Percentiles rank a stretch among this genome's conserved stretches.
Conservation (phyloP, 2,113 vertebrate genomes). For the Megatriorchis doriae region DNA sequence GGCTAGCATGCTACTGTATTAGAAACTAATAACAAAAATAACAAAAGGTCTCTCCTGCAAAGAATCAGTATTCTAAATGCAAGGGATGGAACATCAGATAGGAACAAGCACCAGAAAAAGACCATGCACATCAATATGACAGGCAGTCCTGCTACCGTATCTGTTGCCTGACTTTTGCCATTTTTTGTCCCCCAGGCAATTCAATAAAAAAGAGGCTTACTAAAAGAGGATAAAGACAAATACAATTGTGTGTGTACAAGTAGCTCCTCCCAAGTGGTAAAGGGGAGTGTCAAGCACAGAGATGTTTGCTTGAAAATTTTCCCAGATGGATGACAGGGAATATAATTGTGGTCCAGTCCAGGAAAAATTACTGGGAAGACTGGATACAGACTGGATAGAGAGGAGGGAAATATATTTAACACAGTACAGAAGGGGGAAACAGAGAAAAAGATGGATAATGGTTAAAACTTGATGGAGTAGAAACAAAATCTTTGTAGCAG, state of each 20-base stretch:
- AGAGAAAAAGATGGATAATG: not conserved
- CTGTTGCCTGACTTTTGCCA: not conserved
- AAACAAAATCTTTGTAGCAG: not conserved
- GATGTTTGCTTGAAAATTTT: not conserved
- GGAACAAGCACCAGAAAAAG: not conserved
- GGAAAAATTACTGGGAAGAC: not conserved
- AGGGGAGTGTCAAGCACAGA: not conserved
- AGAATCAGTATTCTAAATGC: not conserved
- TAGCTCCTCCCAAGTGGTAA: not conserved
- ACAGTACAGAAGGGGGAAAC: not conserved
- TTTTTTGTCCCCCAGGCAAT: not conserved
- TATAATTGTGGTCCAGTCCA: not conserved
- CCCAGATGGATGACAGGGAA: not conserved
- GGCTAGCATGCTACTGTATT: not conserved
- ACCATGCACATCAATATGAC: not conserved
- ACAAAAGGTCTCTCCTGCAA: not conserved
- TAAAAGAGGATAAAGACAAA: not conserved
- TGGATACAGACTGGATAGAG: not conserved
- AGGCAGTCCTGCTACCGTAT: not conserved
- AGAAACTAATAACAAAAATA: not conserved
- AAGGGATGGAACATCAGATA: not conserved
- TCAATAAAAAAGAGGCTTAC: not conserved
- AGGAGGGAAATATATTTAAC: not conserved
- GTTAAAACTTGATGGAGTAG: not conserved
- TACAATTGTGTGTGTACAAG: not conserved